Percentiles rank a stretch among this genome's conserved stretches.
phyloP scores from a whole-genome alignment of 2,113 vertebrate genomes.

The Plecturocebus donacophilus region DNA sequence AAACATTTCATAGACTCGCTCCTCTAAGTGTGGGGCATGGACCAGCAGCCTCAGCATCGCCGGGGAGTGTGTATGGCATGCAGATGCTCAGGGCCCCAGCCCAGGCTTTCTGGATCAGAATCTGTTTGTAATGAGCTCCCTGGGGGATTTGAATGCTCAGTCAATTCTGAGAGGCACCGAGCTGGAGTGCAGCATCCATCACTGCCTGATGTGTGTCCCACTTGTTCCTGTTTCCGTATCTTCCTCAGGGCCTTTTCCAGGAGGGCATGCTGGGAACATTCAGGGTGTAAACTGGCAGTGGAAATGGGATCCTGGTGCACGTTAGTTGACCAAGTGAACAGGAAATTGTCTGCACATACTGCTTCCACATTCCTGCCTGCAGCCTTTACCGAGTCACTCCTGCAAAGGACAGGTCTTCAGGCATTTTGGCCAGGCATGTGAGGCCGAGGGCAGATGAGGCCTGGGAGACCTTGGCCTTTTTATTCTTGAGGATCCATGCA shows the following conservation, averaged over 20 bases:
- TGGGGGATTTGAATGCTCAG: not conserved
- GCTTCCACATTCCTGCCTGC: not conserved
- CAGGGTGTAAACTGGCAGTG: not conserved
- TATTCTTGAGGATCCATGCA: not conserved
- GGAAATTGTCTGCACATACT: not conserved
- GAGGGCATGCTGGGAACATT: not conserved
- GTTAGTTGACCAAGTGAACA: not conserved
- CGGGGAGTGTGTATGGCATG: not conserved
- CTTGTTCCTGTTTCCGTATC: not conserved
- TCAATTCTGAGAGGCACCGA: not conserved
- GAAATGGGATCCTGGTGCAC: not conserved
- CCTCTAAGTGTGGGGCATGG: not conserved
- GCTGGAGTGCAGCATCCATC: not conserved
- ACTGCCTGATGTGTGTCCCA: accelerated
- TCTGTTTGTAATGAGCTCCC: not conserved
- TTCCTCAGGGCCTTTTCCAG: not conserved
- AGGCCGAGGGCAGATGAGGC: not conserved
- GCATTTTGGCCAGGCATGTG: not conserved
- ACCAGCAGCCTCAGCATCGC: not conserved
- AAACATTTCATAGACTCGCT: not conserved
- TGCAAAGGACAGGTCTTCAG: not conserved
- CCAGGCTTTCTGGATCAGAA: not conserved
- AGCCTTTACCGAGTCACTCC: not conserved
- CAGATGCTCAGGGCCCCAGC: not conserved
- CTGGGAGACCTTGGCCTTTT: not conserved